Percentiles rank a stretch among this genome's conserved stretches.
Conservation (phyloP, 2,113 vertebrate species). For the Gymnobelideus leadbeateri region DNA sequence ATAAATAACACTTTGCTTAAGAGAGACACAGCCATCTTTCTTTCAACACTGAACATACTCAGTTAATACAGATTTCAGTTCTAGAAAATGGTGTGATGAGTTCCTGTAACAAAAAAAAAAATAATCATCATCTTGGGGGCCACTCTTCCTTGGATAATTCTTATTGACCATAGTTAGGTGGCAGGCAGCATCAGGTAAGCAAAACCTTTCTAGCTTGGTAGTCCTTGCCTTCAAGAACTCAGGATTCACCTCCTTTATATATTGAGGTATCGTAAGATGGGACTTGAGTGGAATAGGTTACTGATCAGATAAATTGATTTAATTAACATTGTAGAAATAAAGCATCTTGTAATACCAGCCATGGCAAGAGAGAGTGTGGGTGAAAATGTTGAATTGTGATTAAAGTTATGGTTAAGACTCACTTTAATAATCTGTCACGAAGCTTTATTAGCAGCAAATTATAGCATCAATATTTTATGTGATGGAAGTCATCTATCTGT, state of each 20-base stretch:
- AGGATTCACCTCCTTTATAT: neutral
- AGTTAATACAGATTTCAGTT: neutral
- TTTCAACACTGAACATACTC: neutral
- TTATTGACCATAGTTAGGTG: neutral
- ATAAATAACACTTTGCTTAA: neutral
- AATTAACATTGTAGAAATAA: conserved; percentile 34
- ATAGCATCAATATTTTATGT: conserved; percentile 36
- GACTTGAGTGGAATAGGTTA: neutral
- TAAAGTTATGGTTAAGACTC: neutral
- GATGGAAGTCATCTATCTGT: conserved; percentile 65
- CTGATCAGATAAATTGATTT: conserved; percentile 14
- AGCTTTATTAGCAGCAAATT: conserved; percentile 10
- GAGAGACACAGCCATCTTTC: neutral
- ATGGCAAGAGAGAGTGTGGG: conserved; percentile 11
- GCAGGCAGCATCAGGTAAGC: neutral
- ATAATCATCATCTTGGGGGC: neutral
- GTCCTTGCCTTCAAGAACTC: neutral
- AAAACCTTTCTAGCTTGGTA: neutral
- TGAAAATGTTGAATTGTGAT: conserved; percentile 39
- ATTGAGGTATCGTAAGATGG: neutral
- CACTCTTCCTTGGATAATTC: neutral
- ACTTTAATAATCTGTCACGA: conserved; percentile 13
- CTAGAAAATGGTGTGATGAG: neutral
- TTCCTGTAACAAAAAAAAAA: neutral
- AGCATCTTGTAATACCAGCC: neutral